Base-by-base conservation (phyloP, 2,797 vertebrate species). In the Knipowitschia caucasica region DNA sequence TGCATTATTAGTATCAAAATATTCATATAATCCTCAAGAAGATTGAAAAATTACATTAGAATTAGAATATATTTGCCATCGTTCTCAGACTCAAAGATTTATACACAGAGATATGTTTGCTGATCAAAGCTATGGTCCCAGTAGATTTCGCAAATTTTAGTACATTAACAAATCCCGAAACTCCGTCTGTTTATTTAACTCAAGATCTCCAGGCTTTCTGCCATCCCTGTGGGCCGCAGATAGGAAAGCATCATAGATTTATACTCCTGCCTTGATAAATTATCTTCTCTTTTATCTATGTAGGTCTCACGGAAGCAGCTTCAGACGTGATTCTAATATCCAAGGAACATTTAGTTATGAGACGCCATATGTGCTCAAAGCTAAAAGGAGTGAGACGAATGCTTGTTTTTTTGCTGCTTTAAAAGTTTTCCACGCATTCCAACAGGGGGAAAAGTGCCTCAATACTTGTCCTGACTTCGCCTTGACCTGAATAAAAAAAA, bases 111-210 rank as follows among this genome's bases (percentile, higher is more conserved):
- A 69, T 15, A 42, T 64, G 40, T 60, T 61, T 21, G 55, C 56
- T 64, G 45, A 74, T 75, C 62, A 74, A 53, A 71, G 59, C n/a
- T 25, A 3, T n/a, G n/a, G 25, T 79, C 74, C 67, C 74, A 30
- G n/a, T 62, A 58, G 72, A 67, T 29, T 60, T 47, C 67, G 53
- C 71, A 67, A 55, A 59, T 71, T n/a, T 66, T 69, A 65, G 66
- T 59, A 50, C 45, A 57, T 68, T 68, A 78, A 75, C 57, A 64
- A 26, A 40, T 67, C 53, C 56, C 31, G 54, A 56, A 42, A 62
- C 56, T 43, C 62, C 4, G 15, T 34, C 68, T 50, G 62, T 76
- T 77, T 76, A 55, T 62, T 75, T 59, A 31, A 56, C 51, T 70
- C 50, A 61, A 55, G 53, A 30, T 53, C 66, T 61, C 21, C 0